phyloP scores from a whole-genome alignment of 2,113 vertebrate species.

The Heloderma charlesbogerti region DNA sequence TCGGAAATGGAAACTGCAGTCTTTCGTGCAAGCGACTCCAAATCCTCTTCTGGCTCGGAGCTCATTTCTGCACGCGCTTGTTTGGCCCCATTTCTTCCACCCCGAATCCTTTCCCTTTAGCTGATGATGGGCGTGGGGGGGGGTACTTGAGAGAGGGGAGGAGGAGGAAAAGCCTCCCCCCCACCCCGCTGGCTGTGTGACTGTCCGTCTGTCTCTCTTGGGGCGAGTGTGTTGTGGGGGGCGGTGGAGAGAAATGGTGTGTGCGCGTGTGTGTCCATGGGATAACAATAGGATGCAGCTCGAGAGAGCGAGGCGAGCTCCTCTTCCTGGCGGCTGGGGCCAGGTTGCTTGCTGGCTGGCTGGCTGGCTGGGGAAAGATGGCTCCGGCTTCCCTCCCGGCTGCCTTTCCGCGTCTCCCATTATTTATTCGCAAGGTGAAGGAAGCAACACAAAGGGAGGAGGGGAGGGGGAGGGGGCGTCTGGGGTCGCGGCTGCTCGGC shows the following conservation, averaged over 20 bases:
- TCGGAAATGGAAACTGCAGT: slow-evolving; percentile 48
- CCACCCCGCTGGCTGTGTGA: neutral
- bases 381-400: slow-evolving; percentile 27
- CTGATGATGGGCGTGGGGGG: too few relatives aligned
- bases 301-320: neutral
- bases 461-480: neutral
- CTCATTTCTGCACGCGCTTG: neutral
- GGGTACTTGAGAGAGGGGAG: neutral
- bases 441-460: slow-evolving; percentile 59
- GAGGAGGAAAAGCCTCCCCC: neutral
- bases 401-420: slow-evolving; percentile 34
- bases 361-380: slow-evolving; percentile 36
- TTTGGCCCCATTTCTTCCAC: neutral
- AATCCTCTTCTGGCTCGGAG: slow-evolving; percentile 7
- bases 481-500: neutral
- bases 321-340: slow-evolving; percentile 4
- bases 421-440: slow-evolving; percentile 69
- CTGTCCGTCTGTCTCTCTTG: neutral
- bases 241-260: neutral
- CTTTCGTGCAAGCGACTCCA: slow-evolving; percentile 49
- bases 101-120: neutral
- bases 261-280: neutral
- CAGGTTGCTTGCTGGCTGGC: slow-evolving; percentile 40
- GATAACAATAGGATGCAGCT: neutral
- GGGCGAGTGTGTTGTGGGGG: neutral